Conservation (phyloP, 2,888 invertebrate genomes). For the Mamestra brassicae region DNA sequence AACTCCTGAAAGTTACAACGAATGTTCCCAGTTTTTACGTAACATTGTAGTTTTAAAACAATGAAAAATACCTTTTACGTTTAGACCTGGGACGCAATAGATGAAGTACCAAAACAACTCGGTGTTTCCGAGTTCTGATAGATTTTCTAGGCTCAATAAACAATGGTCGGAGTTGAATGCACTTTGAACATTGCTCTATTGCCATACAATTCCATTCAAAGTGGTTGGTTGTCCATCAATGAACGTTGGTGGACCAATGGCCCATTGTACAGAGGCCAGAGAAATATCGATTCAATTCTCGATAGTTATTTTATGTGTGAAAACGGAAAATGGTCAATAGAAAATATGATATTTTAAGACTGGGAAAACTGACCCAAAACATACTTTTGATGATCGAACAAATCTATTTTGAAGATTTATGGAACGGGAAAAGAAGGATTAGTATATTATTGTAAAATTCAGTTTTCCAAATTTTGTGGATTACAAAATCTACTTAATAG, state of each 20-base stretch:
- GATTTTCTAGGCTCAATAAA: conserved; percentile 1
- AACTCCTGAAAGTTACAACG: conserved; percentile 17
- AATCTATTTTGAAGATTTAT: too few species aligned
- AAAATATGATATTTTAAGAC: neutral
- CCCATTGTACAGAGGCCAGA: conserved; percentile 18
- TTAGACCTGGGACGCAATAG: neutral
- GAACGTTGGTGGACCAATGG: conserved; percentile 14
- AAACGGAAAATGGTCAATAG: neutral
- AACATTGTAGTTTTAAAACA: conserved; percentile 6
- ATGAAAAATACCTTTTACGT: conserved; percentile 10
- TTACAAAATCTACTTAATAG: neutral
- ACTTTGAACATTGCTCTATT: conserved; percentile 11
- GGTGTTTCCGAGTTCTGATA: neutral
- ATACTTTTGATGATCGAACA: too few species aligned
- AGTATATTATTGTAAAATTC: neutral
- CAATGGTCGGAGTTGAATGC: conserved; percentile 21
- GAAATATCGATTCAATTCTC: conserved; percentile 5
- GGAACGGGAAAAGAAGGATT: too few species aligned
- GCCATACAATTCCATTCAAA: conserved; percentile 22
- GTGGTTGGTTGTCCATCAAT: conserved; percentile 26
- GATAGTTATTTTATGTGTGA: neutral
- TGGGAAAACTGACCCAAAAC: neutral
- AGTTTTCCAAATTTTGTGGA: neutral
- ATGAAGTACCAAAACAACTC: neutral
- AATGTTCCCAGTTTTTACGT: neutral